A percentile compares a stretch with the other conserved stretches of the same genome.
Evolutionary conservation across 1,140 invertebrate species (phyloP).

Genomic region (Drosophila pachea): DNA sequence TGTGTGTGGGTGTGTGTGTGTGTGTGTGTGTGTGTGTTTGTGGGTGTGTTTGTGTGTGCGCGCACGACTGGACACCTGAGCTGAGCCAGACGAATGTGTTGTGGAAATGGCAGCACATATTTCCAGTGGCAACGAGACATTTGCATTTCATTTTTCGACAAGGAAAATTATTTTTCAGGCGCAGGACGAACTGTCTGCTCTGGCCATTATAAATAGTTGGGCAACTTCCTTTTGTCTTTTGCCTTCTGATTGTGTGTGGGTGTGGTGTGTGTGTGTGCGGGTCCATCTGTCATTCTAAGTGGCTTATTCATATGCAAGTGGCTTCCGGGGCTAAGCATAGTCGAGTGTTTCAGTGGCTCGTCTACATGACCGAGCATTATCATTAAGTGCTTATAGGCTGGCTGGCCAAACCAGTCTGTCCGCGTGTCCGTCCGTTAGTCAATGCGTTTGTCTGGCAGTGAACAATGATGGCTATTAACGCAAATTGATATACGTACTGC

Average conservation of each 20-base stretch:
- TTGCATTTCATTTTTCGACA: constrained; percentile 75
- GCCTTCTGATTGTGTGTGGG: constrained; percentile 8
- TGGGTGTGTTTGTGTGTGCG: constrained; percentile 4
- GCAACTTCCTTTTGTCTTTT: constrained; percentile 69
- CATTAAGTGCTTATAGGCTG: constrained; percentile 76
- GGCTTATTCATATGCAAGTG: constrained; percentile 78
- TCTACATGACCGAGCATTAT: constrained; percentile 76
- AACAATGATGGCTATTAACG: constrained; percentile 76
- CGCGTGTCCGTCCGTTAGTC: constrained; percentile 6
- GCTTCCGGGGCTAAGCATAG: constrained; percentile 77
- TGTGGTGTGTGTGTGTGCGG: constrained; percentile 32
- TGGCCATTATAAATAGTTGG: constrained; percentile 67
- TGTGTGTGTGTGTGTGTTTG: constrained; percentile 7
- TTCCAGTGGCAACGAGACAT: constrained; percentile 60
- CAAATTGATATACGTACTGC: constrained; percentile 69
- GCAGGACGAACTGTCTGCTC: constrained; percentile 29
- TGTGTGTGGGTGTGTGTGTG: background rate
- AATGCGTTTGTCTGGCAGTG: constrained; percentile 10
- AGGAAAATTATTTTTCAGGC: constrained; percentile 60
- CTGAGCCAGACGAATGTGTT: constrained; percentile 45
- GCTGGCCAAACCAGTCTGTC: constrained; percentile 3
- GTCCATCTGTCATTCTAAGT: constrained; percentile 77
- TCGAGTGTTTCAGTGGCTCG: constrained; percentile 76
- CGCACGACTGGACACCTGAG: constrained; percentile 49
- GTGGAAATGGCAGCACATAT: constrained; percentile 56